A percentile compares a stretch with the other conserved stretches of the same genome.
Conservation (phyloP, 2,113 vertebrate genomes). For the Amia ocellicauda region DNA sequence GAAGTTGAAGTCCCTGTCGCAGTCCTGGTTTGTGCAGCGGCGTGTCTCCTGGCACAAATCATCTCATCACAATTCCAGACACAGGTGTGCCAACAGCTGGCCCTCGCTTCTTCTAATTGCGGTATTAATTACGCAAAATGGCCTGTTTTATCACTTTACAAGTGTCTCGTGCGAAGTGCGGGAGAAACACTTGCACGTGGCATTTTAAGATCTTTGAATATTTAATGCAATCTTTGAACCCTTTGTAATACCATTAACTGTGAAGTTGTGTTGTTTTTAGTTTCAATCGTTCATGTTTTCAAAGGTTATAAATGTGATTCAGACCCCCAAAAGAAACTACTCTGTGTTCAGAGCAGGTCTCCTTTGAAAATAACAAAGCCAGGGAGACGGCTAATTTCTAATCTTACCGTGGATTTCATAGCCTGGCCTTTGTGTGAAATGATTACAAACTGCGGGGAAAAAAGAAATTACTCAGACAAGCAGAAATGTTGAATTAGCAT, state of each 20-base stretch:
- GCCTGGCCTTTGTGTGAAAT: slow-evolving; percentile 11
- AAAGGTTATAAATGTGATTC: slow-evolving; percentile 19
- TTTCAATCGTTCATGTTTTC: background rate
- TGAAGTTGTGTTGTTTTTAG: no score
- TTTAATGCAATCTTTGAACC: no score
- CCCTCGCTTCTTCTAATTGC: background rate
- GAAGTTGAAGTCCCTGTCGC: background rate
- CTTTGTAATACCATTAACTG: no score
- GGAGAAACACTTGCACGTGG: no score
- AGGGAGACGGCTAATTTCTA: slow-evolving; percentile 2
- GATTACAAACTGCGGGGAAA: slow-evolving; percentile 1
- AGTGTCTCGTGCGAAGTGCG: background rate
- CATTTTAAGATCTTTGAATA: no score
- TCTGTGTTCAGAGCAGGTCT: background rate
- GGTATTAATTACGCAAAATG: background rate
- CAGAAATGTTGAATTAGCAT: background rate
- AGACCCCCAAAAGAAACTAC: background rate
- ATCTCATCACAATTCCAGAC: background rate
- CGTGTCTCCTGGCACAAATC: background rate
- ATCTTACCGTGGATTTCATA: slow-evolving; percentile 6
- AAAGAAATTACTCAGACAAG: background rate
- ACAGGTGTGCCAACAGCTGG: slow-evolving; percentile 3
- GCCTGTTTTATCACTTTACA: background rate
- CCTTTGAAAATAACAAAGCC: slow-evolving; percentile 1
- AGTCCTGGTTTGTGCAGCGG: background rate